A percentile compares a stretch with the other conserved stretches of the same genome.
Evolutionary conservation across 1,140 invertebrate species (phyloP).

Genomic region (Triops longicaudatus): DNA sequence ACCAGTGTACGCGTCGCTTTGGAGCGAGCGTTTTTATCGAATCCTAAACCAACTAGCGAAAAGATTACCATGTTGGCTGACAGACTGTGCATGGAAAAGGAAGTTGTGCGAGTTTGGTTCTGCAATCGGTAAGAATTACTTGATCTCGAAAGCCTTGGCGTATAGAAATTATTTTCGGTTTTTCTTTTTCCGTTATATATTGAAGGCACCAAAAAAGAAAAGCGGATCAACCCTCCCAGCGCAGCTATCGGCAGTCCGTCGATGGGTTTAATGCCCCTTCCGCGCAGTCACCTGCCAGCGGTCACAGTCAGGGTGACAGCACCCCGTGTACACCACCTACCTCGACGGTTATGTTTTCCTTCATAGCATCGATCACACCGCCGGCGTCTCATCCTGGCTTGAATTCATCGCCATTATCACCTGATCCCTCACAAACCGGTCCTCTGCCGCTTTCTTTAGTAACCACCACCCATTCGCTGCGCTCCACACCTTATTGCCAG

Average conservation of each 20-base stretch:
- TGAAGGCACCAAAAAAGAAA: conserved; percentile 75
- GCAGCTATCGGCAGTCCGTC: conserved; percentile 62
- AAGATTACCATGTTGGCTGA: conserved; percentile 88
- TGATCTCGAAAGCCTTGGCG: conserved; percentile 29
- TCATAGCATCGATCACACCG: conserved; percentile 28
- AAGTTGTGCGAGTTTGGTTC: conserved; percentile 94
- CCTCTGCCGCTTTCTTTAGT: conserved; percentile 26
- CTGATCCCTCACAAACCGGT: conserved; percentile 26
- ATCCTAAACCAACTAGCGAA: conserved; percentile 96
- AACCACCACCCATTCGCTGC: conserved; percentile 24
- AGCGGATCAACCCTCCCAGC: conserved; percentile 68
- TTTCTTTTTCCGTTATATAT: conserved; percentile 33
- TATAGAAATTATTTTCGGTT: neutral
- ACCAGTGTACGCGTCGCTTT: conserved; percentile 83
- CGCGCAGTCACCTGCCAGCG: conserved; percentile 19
- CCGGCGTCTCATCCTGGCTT: conserved; percentile 21
- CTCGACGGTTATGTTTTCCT: conserved; percentile 28
- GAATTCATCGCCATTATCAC: conserved; percentile 27
- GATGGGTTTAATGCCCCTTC: conserved; percentile 27
- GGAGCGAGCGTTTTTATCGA: conserved; percentile 87
- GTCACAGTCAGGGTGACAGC: conserved; percentile 27
- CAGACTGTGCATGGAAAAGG: conserved; percentile 90
- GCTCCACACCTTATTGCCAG: neutral
- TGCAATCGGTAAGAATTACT: conserved; percentile 66
- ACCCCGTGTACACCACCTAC: conserved; percentile 29